Base-by-base conservation (phyloP, 2,113 vertebrate species). In the Pollachius pollachius region DNA sequence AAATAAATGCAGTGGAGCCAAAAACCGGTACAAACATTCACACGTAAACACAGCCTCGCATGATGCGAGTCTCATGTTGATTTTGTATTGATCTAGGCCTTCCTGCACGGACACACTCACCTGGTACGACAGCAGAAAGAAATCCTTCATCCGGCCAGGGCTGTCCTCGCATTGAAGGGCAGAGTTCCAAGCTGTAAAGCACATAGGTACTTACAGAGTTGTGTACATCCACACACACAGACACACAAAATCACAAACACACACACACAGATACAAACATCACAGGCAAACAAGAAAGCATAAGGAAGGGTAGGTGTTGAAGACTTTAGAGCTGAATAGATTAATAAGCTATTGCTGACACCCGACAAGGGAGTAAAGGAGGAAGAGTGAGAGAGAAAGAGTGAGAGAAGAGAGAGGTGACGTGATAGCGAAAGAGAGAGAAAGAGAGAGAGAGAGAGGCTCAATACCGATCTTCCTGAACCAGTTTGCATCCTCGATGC, bases 401-500 rank as follows among this genome's bases (percentile, higher is more conserved):
- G 61, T 27, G 59, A n/a, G 2, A 37, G 2, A 0, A 66, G 18
- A 71, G 27, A 79, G 52, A 5, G 62, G 7, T 34, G 30, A 7
- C 3, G 30, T 34, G 6, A 34, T 34, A 34, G 30, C 4, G 30
- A 34, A 34, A 17, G 15, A 3, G 19, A 27, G 61, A 25, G 62
- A 69, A 60, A 71, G 15, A 73, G 56, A 48, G 16, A 75, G 21
- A 60, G 57, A 67, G 56, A 52, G 13, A 30, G 52, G 72, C 56
- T 72, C 77, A 79, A 75, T 92, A 98, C 96, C 96, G 72, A 93
- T 93, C 91, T 94, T 98, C 81, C 94, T 92, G 88, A 98, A 97
- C 95, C 95, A 97, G 67, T 94, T 92, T 75, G 95, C 95, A 66
- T 95, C 93, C 2, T 92, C 87, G 70, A 76, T 77, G 64, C 72